Evolutionary conservation across 2,113 vertebrate species (phyloP), one percentile per base, ranked within the genome.

Genomic region (Gavia stellata): DNA sequence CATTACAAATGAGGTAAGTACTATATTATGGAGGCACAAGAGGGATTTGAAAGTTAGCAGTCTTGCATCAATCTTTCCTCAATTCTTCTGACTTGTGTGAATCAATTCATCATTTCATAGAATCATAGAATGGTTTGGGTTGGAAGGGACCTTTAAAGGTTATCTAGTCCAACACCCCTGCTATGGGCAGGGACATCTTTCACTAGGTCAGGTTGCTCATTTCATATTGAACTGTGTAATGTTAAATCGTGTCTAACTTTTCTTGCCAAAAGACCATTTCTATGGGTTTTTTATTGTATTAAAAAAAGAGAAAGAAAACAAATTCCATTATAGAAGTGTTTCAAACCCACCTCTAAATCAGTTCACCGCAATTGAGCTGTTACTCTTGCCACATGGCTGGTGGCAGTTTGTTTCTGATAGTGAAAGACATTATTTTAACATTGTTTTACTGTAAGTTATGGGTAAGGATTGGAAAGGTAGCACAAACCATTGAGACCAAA

Each of bases 1-100:
- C 90, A 99, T 99, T 82, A 99, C 99, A 92, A 99, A 99, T 63
- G 99, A 99, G 98, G 99, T 99, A 93, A 98, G 98, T 97, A 16
- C 59, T 67, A 3, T 6, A 14, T 25, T 62, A 36, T 17, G 53
- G 49, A 71, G 65, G 16, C 33, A 40, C 20, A 29, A 14, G 33
- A 73, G 63, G 25, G 6, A 47, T 36, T 53, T 75, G 61, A 17
- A 55, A 79, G 25, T 33, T 77, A 59, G 14, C 34, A n/a, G 31
- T 72, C 21, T 52, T 78, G n/a, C 44, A 20, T 25, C 28, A 3
- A 31, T 42, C 15, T 49, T 71, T 21, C 20, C 26, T 59, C 72
- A 17, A 34, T 77, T 88, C 74, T 56, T 82, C 15, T 44, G 17
- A 11, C 33, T 79, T 62, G 7, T 45, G 17, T 92, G 25, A 72